Percentiles rank a stretch among this genome's conserved stretches.
These are phyloP conservation scores for Myotis findleyi DNA, from an alignment of 2,797 vertebrate genomes.

Conservation along the genomic window DNA sequence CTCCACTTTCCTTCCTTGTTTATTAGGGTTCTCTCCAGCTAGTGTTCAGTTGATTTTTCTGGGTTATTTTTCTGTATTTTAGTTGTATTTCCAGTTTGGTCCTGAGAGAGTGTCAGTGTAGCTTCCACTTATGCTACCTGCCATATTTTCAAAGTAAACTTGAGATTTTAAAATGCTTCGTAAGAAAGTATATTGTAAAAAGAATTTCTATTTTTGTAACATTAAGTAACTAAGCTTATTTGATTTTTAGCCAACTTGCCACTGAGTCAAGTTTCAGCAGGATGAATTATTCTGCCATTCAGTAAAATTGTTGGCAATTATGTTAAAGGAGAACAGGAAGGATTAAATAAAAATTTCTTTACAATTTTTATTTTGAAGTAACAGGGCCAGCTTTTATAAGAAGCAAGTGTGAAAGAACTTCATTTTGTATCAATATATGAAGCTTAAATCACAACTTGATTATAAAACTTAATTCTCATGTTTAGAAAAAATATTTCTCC, in stretches of 20 bases:
- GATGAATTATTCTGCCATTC: slow-evolving; percentile 2
- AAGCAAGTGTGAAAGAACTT: neutral
- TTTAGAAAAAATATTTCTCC: neutral
- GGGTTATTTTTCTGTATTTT: too few species aligned
- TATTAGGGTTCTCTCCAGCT: too few species aligned
- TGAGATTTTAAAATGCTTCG: neutral
- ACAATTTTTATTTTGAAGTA: slow-evolving; percentile 16
- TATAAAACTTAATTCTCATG: neutral
- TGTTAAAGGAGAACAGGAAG: slow-evolving; percentile 25
- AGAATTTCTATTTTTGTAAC: neutral
- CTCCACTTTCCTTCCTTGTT: too few species aligned
- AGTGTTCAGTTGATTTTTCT: too few species aligned
- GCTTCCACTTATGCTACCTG: too few species aligned
- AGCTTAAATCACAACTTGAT: neutral
- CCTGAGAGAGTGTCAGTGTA: too few species aligned
- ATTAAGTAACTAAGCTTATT: slow-evolving; percentile 29
- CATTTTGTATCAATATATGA: neutral
- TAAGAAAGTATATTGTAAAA: neutral
- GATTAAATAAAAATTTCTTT: slow-evolving; percentile 36
- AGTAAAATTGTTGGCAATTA: slow-evolving; percentile 27
- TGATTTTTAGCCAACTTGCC: slow-evolving; percentile 29
- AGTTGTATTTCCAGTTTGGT: too few species aligned
- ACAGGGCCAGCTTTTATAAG: neutral
- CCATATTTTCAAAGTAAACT: neutral
- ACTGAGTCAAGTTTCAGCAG: neutral